Evolutionary conservation across 2,113 vertebrate species (phyloP), one percentile per base, ranked within the genome.

Genomic region (Scophthalmus maximus): DNA sequence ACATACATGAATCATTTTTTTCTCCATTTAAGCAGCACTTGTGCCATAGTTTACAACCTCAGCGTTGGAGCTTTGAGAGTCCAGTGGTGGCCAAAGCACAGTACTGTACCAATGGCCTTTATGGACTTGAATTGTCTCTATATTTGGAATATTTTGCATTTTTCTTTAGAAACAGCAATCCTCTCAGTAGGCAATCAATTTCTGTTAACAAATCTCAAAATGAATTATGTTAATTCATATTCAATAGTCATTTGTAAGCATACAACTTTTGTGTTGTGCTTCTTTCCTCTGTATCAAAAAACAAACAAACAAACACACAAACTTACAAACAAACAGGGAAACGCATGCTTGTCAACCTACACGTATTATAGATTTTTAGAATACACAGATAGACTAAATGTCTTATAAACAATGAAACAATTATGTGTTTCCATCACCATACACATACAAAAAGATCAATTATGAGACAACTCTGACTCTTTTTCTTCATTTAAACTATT

Each of bases 201-300:
- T 30, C 23, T 42, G 32, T 61, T 29, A 53, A 61, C 14, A 56
- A 34, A n/a, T 67, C 59, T 63, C 17, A 26, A 11, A 42, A 42
- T 15, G 11, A 42, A 42, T 42, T 42, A 40, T 12, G 38, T 42
- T 4, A 32, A 32, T 32, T 5, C 14, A 42, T 42, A 42, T 42
- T 42, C 14, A 2, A 42, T 32, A 32, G 8, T 32, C n/a, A n/a
- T n/a, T n/a, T n/a, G n/a, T n/a, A n/a, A n/a, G n/a, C n/a, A n/a
- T n/a, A n/a, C n/a, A n/a, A n/a, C n/a, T n/a, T n/a, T n/a, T n/a
- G n/a, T n/a, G n/a, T n/a, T n/a, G n/a, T n/a, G n/a, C n/a, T 40
- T 40, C 5, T 40, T 17, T 15, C 36, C 14, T 40, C 36, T 40
- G 14, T 6, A 17, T 40, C 14, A 15, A 0, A 40, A 17, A 15